Base-by-base conservation (phyloP, 1,140 invertebrate genomes). In the Prorops nasuta region DNA sequence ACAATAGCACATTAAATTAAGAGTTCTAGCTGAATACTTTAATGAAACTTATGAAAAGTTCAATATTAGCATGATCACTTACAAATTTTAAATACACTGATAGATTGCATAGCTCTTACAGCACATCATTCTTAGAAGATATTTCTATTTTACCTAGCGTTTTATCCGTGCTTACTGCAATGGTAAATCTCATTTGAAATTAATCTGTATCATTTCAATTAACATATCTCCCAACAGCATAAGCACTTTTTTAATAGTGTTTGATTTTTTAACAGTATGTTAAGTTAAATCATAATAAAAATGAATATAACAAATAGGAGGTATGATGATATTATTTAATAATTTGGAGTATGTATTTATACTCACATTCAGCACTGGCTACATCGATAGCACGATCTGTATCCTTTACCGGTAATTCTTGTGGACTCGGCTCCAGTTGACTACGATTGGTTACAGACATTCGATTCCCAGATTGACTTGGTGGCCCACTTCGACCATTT, bases 301-400 rank as follows among this genome's bases (percentile, higher is more conserved):
- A 37, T 37, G 9, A 6, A 28, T 1, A 14, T 14, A 37, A 37
- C n/a, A n/a, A n/a, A n/a, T n/a, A 37, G 7, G 17, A 37, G 14
- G 14, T 18, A 8, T 9, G 36, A 16, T 37, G 12, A 41, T n/a
- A n/a, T n/a, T 9, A 21, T 41, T 16, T 6, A 21, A 28, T 6
- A 28, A 37, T 9, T 14, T 15, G 14, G 9, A 16, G 1, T 37
- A 9, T 12, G 9, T 18, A 21, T 12, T 28, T 28, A 31, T 57
- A 67, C 74, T 77, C 68, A 80, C 79, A 54, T 52, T 78, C 73
- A 20, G 74, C 77, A 69, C 67, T 77, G 54, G 68, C 63, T 60
- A 80, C 65, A 61, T 79, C 77, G 32, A 78, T 73, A 32, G 61
- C 60, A 50, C 64, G 64, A 62, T 76, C 71, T 9, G 71, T 74